Conservation (phyloP, 2,888 invertebrate genomes). For the Pseudococcus viburni region DNA sequence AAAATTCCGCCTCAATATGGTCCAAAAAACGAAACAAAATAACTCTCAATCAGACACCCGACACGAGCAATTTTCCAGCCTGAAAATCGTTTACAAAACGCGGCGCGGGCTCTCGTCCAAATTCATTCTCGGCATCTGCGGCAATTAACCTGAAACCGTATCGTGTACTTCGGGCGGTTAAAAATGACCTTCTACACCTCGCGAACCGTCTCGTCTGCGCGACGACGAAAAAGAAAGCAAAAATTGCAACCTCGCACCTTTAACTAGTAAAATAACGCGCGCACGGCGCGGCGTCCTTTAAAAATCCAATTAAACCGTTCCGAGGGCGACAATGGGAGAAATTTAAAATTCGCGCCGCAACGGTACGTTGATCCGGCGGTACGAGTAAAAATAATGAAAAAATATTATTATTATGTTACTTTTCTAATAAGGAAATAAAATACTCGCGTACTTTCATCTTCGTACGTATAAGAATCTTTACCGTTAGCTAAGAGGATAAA, state of each 20-base stretch:
- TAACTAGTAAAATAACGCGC: neutral
- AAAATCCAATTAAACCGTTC: slow-evolving; percentile 42
- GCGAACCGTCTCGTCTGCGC: neutral
- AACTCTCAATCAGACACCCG: too few species aligned
- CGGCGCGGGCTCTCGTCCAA: too few species aligned
- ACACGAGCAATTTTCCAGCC: too few species aligned
- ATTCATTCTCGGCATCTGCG: neutral
- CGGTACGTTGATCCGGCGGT: slow-evolving; percentile 25
- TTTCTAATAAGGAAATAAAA: slow-evolving; percentile 57
- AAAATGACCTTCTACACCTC: neutral
- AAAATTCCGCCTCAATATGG: too few species aligned
- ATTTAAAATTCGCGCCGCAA: slow-evolving; percentile 51
- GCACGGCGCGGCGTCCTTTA: neutral
- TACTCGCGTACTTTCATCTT: slow-evolving; percentile 50
- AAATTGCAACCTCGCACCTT: neutral
- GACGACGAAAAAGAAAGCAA: neutral
- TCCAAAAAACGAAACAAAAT: too few species aligned
- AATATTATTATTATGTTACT: slow-evolving; percentile 58
- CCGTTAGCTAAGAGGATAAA: slow-evolving; percentile 57
- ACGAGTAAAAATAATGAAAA: slow-evolving; percentile 44
- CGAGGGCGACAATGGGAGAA: slow-evolving; percentile 4
- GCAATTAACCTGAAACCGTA: neutral
- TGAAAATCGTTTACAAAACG: too few species aligned
- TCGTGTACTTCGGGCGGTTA: neutral
- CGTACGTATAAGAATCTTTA: slow-evolving; percentile 41